Base-by-base conservation (phyloP, 2,797 vertebrate species). In the Huso huso region DNA sequence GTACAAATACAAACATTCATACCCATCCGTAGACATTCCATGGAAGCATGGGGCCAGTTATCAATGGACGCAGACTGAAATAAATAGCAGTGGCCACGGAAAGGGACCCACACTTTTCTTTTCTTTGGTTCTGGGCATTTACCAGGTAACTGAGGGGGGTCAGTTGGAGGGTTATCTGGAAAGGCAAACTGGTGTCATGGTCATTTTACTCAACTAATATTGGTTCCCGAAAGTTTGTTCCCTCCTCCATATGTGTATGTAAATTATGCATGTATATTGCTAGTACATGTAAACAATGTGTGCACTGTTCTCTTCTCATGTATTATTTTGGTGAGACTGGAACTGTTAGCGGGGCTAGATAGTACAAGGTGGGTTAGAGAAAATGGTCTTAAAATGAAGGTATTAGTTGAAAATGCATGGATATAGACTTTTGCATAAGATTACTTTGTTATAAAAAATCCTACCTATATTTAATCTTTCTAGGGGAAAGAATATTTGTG, bases 11-110 rank as follows among this genome's bases (percentile, higher is more conserved):
- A 63, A 5, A 7, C 1, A 9, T 8, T 63, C 82, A 82, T 77
- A 96, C 96, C 93, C 74, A 93, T 81, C 74, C 90, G 87, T 52
- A 94, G 74, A 74, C 94, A 95, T 70, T 93, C 91, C 69, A 93
- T 85, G 6, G 93, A 92, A 7, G 95, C 90, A 6, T 94, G 89
- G 9, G 93, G 89, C 95, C 95, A 98, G 74, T 80, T 93, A 2
- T 87, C 85, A 6, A 77, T 70, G 18, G 71, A 59, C 0, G 90
- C 84, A 15, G 77, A 82, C 53, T 88, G 76, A 61, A 98, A 86
- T 4, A 83, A 70, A 68, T 98, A 99, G 66, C 97, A 99, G 66
- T 97, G 87, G 49, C 92, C 89, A 57, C 90, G 85, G 77, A 97
- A 99, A 49, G 97, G 95, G 13, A 97, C 82, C 96, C 96, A 99